phyloP scores from a whole-genome alignment of 2,888 invertebrate genomes.

The Notocelia uddmanniana region DNA sequence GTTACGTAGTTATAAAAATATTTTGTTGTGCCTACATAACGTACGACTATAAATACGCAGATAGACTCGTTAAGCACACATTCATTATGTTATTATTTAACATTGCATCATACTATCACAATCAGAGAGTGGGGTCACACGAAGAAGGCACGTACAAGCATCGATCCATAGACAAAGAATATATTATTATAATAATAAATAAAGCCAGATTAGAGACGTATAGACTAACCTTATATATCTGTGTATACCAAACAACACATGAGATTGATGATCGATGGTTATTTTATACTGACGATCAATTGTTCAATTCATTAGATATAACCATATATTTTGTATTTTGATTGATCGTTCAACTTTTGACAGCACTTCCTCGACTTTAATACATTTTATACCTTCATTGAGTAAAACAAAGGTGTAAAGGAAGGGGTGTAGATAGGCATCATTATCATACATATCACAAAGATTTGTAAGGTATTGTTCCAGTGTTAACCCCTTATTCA shows the following conservation, averaged over 20 bases:
- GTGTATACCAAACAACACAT: neutral
- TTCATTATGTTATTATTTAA: constrained; percentile 39
- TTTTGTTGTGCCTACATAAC: neutral
- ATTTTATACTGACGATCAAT: constrained; percentile 4
- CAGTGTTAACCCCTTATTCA: too few relatives aligned
- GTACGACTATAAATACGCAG: neutral
- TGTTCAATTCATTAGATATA: neutral
- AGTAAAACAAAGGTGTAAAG: too few relatives aligned
- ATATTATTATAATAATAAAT: too few relatives aligned
- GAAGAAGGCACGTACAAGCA: constrained; percentile 35
- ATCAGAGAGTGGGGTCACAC: constrained; percentile 19
- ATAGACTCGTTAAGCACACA: constrained; percentile 28
- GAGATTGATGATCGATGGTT: constrained; percentile 11
- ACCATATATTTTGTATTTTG: too few relatives aligned
- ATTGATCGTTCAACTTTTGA: too few relatives aligned
- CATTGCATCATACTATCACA: constrained; percentile 37
- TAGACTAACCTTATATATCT: constrained; percentile 9
- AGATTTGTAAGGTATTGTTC: too few relatives aligned
- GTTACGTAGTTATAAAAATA: neutral
- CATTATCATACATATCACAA: too few relatives aligned
- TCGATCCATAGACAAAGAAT: constrained; percentile 26
- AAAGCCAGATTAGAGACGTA: constrained; percentile 7
- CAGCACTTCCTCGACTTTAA: too few relatives aligned
- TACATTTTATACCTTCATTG: too few relatives aligned
- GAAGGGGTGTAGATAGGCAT: too few relatives aligned